A percentile compares a stretch with the other conserved stretches of the same genome.
These are phyloP conservation scores for Heliconius himera DNA, from an alignment of 1,140 invertebrate species.

Conservation along the genomic window DNA sequence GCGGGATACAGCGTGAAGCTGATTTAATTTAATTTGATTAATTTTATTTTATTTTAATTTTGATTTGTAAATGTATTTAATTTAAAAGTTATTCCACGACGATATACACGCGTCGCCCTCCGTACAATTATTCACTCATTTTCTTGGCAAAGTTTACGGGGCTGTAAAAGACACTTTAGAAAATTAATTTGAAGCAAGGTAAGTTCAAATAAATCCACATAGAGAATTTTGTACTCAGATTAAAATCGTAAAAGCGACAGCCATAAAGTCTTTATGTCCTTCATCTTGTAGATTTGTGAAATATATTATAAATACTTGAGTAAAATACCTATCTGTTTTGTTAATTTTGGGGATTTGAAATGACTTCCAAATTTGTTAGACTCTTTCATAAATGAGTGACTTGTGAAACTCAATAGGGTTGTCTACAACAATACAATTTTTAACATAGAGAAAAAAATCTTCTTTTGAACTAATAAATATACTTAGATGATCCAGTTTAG, in stretches of 20 bases:
- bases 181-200: constrained; percentile 42
- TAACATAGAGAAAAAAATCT: no score
- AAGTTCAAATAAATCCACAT: constrained; percentile 37
- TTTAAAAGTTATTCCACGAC: neutral
- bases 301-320: neutral
- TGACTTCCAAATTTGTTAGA: neutral
- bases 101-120: constrained; percentile 15
- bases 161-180: constrained; percentile 41
- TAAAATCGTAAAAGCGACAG: constrained; percentile 39
- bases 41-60: no score
- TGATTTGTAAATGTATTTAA: neutral
- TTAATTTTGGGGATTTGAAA: neutral
- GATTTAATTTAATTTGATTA: no score
- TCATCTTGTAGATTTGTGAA: constrained; percentile 23
- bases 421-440: neutral
- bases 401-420: neutral
- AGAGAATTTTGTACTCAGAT: constrained; percentile 36
- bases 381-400: neutral
- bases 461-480: no score
- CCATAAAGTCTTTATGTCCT: constrained; percentile 23
- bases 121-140: constrained; percentile 41
- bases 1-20: no score
- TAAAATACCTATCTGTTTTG: neutral
- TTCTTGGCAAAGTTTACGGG: constrained; percentile 37
- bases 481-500: no score